phyloP scores from a whole-genome alignment of 2,113 vertebrate species.

The Apistogramma diplotaenia region DNA sequence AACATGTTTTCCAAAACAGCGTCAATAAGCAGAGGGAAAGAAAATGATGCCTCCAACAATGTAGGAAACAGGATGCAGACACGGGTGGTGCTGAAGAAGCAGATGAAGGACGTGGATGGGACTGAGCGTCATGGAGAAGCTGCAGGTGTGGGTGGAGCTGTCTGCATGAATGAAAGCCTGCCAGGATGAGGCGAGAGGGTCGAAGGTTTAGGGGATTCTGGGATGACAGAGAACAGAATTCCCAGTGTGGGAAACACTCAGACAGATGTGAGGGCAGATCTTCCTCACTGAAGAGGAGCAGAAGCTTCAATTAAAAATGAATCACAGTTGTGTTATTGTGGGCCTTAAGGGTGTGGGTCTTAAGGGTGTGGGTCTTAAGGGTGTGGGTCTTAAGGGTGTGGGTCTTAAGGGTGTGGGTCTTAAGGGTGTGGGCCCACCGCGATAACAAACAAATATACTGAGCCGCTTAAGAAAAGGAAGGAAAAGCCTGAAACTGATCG shows the following conservation, averaged over 20 bases:
- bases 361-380: neutral
- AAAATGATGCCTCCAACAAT: neutral
- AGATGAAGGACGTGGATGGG: neutral
- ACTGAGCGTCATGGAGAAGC: neutral
- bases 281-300: neutral
- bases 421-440: neutral
- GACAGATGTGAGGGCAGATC: neutral
- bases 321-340: neutral
- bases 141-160: neutral
- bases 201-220: neutral
- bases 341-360: neutral
- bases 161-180: neutral
- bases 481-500: neutral
- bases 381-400: neutral
- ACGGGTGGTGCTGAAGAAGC: neutral
- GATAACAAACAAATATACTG: neutral
- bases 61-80: no score
- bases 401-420: neutral
- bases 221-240: neutral
- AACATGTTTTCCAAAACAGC: neutral
- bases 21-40: neutral
- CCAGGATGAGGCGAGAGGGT: neutral
- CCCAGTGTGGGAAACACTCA: neutral
- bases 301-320: neutral
- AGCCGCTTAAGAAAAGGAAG: neutral